phyloP scores from a whole-genome alignment of 2,797 vertebrate species.

The Myripristis jacobus region DNA sequence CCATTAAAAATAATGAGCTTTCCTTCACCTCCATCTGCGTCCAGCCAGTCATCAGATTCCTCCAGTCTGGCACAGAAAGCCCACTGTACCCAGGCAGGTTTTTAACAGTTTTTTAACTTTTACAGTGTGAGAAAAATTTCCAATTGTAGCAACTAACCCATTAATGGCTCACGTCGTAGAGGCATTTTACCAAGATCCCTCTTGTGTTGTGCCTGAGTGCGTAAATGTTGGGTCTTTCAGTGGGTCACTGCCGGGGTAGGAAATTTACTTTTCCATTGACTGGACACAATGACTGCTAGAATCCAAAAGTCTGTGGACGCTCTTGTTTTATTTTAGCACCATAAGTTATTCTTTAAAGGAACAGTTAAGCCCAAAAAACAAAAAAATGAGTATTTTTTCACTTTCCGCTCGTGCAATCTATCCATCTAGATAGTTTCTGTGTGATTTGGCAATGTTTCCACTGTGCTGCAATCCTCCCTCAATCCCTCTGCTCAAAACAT shows the following conservation, averaged over 20 bases:
- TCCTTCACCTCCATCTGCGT: constrained; percentile 61
- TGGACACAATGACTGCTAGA: constrained; percentile 29
- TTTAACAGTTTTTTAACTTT: constrained; percentile 68
- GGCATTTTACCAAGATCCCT: constrained; percentile 47
- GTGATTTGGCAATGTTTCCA: too few species aligned
- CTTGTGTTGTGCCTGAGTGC: constrained; percentile 47
- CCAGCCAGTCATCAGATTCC: constrained; percentile 60
- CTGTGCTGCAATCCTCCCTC: too few species aligned
- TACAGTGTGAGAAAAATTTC: constrained; percentile 75
- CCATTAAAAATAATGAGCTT: constrained; percentile 80
- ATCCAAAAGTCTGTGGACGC: constrained; percentile 23
- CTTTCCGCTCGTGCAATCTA: too few species aligned
- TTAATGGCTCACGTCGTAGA: constrained; percentile 59
- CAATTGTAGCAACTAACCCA: constrained; percentile 56
- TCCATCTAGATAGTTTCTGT: too few species aligned
- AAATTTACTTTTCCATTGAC: constrained; percentile 66
- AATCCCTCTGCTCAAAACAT: too few species aligned
- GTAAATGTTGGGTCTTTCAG: constrained; percentile 40
- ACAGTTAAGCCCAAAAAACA: too few species aligned
- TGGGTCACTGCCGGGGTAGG: constrained; percentile 73
- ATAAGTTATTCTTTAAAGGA: constrained; percentile 57
- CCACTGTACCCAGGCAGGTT: constrained; percentile 60
- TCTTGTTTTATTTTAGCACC: constrained; percentile 52
- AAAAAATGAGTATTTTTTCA: too few species aligned
- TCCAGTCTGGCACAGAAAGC: constrained; percentile 57